Base-by-base conservation (phyloP, 2,888 invertebrate species). In the Alloplasta piceator region DNA sequence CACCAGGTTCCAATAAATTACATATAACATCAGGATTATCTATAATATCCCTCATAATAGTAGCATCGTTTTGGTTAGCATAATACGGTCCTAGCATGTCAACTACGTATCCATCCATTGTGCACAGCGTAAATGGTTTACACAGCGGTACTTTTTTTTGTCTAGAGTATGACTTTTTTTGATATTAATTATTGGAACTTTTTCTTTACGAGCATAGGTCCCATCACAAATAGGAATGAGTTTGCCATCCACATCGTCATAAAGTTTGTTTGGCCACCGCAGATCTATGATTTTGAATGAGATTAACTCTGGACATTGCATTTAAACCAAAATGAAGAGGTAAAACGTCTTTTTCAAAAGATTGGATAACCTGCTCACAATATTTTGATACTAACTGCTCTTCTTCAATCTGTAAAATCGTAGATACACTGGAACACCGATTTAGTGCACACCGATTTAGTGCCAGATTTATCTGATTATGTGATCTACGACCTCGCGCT, bases 121-220 rank as follows among this genome's bases (percentile, higher is more conserved):
- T 85, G 61, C 84, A 87, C 48, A 88, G 68, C 0, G 86, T 87
- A 56, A 87, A 88, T 5, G 85, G 85, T 64, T 88, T 88, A 63
- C 86, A 86, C 3, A 87, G 58, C 6, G 85, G 84, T 16, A 78
- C 70, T 68, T 87, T 87, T 43, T 87, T 87, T 46, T 86, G 83
- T 0, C 85, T 85, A 5, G 83, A 85, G 43, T 70, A 86, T 0
- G 82, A 82, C 63, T 85, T 86, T 61, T 82, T 48, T 56, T 84
- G 80, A 39, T 84, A 86, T 9, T 74, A 77, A 46, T 86, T 85
- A 63, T 85, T 84, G 0, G 78, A 68, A 83, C 85, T 50, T 85
- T 87, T 14, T 83, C 56, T 70, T 83, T 83, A 0, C 86, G 82
- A 12, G 70, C 76, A 63, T 86, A 86, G 0, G 81, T 85, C 4